Base-by-base conservation (phyloP, 2,888 invertebrate species). In the Drosophila merina region DNA sequence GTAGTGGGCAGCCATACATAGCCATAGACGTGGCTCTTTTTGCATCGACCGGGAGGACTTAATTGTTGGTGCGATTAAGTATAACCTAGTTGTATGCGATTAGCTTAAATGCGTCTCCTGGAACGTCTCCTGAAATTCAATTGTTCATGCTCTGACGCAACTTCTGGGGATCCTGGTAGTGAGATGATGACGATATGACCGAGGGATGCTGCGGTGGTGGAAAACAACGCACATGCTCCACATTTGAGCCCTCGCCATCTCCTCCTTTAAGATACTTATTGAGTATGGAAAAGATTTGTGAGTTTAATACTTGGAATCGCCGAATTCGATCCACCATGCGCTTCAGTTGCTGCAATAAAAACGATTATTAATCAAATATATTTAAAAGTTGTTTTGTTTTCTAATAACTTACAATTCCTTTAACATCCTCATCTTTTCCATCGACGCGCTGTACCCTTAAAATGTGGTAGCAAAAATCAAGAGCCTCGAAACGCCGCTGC, bases 391-490 rank as follows among this genome's bases (percentile, higher is more conserved):
- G 7, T 33, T 33, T 4, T 0, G 20, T 36, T 6, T 2, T n/a
- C 14, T 10, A 0, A 4, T 4, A 10, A 95, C 97, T 95, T 93
- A 98, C 98, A 89, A 98, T 98, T 86, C 98, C 98, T 91, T 98
- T 98, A 30, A 98, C 97, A 63, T 95, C 94, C 89, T 98, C 98
- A 90, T 99, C 98, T 91, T 98, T 98, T 76, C 97, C 97, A 91
- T 99, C 99, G 0, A 98, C 98, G 38, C 98, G 93, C 92, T 99
- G 99, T 8, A 99, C 98, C 71, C 98, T 93, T 71, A 99, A 94
- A 85, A 99, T 97, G 92, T 99, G 99, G 92, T 99, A 99, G 92
- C 98, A 98, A 93, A 99, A 99, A 93, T 99, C 99, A 45, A 99
- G 93, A 1, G 98, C 98, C 91, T 99, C 99, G 92, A 99, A 99